Evolutionary conservation across 1,140 invertebrate species (phyloP).

Genomic region (Heterodera carotae): DNA sequence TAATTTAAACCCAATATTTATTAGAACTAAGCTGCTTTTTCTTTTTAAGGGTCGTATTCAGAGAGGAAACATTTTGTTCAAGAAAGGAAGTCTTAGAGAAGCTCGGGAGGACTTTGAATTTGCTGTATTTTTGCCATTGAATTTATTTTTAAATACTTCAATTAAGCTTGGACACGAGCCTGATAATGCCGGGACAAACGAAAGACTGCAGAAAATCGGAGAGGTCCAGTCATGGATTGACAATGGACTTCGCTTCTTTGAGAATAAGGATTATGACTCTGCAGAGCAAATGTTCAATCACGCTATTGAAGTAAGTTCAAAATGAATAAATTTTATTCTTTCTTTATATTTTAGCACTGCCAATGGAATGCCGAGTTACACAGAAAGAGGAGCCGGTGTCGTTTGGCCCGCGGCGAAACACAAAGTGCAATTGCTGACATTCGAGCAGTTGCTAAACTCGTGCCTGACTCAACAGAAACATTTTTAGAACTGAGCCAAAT

Average conservation of each 20-base stretch:
- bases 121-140: conserved; percentile 73
- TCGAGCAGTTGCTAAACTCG: conserved; percentile 82
- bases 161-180: conserved; percentile 77
- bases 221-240: conserved; percentile 74
- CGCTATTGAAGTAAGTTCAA: conserved; percentile 73
- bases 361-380: conserved; percentile 84
- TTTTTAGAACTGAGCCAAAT: conserved; percentile 80
- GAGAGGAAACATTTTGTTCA: conserved; percentile 75
- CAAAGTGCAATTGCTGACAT: conserved; percentile 87
- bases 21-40: conserved; percentile 17
- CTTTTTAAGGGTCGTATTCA: conserved; percentile 77
- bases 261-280: conserved; percentile 73
- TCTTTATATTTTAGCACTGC: conserved; percentile 67
- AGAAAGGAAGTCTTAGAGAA: conserved; percentile 73
- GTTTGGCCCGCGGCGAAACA: conserved; percentile 78
- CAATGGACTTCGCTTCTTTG: conserved; percentile 73
- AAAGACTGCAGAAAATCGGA: conserved; percentile 73
- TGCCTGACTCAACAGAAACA: conserved; percentile 85
- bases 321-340: neutral
- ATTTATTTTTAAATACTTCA: neutral
- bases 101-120: conserved; percentile 76
- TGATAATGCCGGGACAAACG: conserved; percentile 76
- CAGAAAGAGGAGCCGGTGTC: conserved; percentile 82
- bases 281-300: conserved; percentile 76
- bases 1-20: conserved; percentile 63